These are phyloP conservation scores for Mystacides longicornis DNA, from an alignment of 2,888 invertebrate genomes.

Conservation along the genomic window DNA sequence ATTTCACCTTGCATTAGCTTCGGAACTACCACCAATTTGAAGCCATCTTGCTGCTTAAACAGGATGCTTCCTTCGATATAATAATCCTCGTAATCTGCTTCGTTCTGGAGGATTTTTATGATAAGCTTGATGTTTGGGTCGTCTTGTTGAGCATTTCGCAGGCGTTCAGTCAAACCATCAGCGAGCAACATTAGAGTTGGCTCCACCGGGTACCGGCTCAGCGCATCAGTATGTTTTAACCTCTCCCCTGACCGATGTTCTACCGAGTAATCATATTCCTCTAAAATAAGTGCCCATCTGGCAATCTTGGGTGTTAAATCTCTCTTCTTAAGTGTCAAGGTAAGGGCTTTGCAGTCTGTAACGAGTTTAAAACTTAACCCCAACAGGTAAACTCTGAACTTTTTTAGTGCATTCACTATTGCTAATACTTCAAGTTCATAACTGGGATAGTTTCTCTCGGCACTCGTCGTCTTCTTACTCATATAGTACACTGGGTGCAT, in stretches of 20 bases:
- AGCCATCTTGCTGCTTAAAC: not conserved
- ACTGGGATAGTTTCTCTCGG: constrained; percentile 30
- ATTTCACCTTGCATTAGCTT: not conserved
- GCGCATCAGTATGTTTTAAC: constrained; percentile 31
- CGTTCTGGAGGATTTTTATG: not conserved
- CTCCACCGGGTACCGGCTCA: constrained; percentile 29
- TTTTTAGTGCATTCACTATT: constrained; percentile 28
- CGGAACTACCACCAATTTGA: constrained; percentile 1
- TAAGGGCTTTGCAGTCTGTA: constrained; percentile 30
- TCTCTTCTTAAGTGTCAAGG: constrained; percentile 28
- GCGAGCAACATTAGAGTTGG: not conserved
- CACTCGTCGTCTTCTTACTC: constrained; percentile 28
- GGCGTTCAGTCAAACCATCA: not conserved
- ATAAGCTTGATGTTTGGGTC: not conserved
- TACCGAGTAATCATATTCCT: constrained; percentile 30
- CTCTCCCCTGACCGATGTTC: constrained; percentile 29
- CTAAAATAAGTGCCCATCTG: constrained; percentile 30
- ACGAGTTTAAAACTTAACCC: constrained; percentile 27
- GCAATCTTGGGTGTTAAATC: constrained; percentile 30
- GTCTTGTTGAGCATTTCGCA: not conserved
- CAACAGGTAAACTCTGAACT: constrained; percentile 29
- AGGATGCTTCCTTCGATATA: not conserved
- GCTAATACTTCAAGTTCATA: constrained; percentile 33
- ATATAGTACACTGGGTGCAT: constrained; percentile 30
- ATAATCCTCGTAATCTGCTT: not conserved